Base-by-base conservation (phyloP, 2,888 invertebrate species). In the Rhyacophila evoluta region DNA sequence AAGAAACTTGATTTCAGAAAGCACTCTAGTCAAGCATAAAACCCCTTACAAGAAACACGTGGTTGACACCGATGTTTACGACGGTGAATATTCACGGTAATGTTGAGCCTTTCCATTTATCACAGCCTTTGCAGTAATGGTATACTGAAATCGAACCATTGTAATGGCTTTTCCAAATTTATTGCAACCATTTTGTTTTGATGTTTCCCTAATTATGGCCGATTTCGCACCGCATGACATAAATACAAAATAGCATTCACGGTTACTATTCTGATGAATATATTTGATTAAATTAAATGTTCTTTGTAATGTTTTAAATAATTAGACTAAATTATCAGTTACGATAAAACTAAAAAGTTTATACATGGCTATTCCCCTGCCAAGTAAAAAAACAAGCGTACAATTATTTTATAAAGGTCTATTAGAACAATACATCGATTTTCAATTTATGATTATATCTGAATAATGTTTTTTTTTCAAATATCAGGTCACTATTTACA, bases 171-270 rank as follows among this genome's bases (percentile, higher is more conserved):
- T 15, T 19, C 69, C 72, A 68, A 75, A 79, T 78, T 78, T 78
- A 78, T 78, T 19, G 69, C 71, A 70, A 71, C 75, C 75, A 36
- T 75, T 79, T 75, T 74, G 72, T 79, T 79, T 79, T 79, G 78
- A 79, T 79, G 78, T 55, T 71, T 71, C 75, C 75, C 71, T 79
- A 79, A 79, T 79, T 79, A 75, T 79, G 36, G 38, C 72, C 29
- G 72, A 78, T 67, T 74, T 69, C 37, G 73, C 33, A 19, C 55
- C 19, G 19, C 55, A 55, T 19, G 10, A 55, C 19, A 55, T 55
- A 19, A 19, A 19, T 55, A 55, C 5, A 55, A 2, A 55, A 55
- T 55, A 12, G 10, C 12, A 55, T 6, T 55, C 4, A 4, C 6
- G 29, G 4, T 33, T 33, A 6, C 6, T 33, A 6, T 33, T 33